phyloP scores from a whole-genome alignment of 92 coral and sea anemone species.

The Zoanthus gigantus region DNA sequence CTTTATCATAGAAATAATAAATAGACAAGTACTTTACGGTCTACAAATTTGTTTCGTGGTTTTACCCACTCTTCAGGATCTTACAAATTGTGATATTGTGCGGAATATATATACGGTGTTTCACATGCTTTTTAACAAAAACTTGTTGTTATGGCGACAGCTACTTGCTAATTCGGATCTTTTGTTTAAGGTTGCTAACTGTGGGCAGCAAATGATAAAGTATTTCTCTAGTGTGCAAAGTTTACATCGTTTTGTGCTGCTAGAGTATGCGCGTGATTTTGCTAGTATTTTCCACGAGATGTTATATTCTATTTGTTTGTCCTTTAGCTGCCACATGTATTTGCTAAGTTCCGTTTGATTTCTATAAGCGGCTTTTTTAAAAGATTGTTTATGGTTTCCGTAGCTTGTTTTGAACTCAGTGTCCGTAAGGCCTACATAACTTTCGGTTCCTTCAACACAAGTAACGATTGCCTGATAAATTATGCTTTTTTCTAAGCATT shows the following conservation, averaged over 20 bases:
- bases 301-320: too few species aligned
- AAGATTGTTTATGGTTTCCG: too few species aligned
- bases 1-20: neutral
- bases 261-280: too few species aligned
- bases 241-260: too few species aligned
- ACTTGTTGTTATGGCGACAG: conserved; percentile 18
- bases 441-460: neutral
- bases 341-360: too few species aligned
- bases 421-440: neutral
- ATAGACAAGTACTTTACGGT: neutral
- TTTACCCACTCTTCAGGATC: conserved; percentile 26
- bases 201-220: too few species aligned
- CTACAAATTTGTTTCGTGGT: conserved; percentile 27
- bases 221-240: too few species aligned
- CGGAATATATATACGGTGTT: neutral
- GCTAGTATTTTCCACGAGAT: too few species aligned
- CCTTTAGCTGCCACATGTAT: too few species aligned
- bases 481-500: neutral
- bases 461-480: neutral
- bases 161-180: neutral
- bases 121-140: conserved; percentile 15
- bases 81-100: neutral
- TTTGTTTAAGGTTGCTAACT: too few species aligned
- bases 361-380: too few species aligned
- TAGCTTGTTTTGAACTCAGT: too few species aligned